phyloP scores from a whole-genome alignment of 2,113 vertebrate genomes.

The Puma concolor region DNA sequence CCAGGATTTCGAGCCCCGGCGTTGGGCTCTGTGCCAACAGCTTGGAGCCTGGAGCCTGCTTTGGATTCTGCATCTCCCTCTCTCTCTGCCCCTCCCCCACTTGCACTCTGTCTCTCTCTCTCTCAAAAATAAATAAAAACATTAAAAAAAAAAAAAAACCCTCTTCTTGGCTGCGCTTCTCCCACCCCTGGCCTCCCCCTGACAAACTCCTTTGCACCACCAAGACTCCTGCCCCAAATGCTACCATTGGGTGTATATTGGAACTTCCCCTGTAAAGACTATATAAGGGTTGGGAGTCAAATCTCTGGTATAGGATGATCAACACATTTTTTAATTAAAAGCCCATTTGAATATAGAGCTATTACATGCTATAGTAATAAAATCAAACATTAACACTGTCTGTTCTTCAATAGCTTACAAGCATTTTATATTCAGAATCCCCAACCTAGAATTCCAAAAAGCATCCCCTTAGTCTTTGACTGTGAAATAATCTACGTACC shows the following conservation, averaged over 20 bases:
- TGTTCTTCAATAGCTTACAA: slow-evolving; percentile 44
- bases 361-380: slow-evolving; percentile 11
- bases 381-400: slow-evolving; percentile 15
- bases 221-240: neutral
- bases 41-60: too few relatives aligned
- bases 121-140: too few relatives aligned
- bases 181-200: too few relatives aligned
- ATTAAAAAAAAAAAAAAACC: too few relatives aligned
- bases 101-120: too few relatives aligned
- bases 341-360: neutral
- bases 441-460: slow-evolving; percentile 50
- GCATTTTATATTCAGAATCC: slow-evolving; percentile 11
- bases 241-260: neutral
- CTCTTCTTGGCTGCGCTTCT: neutral
- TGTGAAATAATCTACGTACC: slow-evolving; percentile 15
- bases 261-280: neutral
- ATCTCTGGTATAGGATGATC: neutral
- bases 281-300: neutral
- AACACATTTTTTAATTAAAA: slow-evolving; percentile 1
- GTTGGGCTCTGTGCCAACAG: too few relatives aligned
- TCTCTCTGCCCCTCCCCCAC: too few relatives aligned
- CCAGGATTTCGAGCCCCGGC: too few relatives aligned
- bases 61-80: too few relatives aligned
- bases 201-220: neutral
- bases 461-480: neutral